A percentile compares a stretch with the other conserved stretches of the same genome.
Conservation (phyloP, 2,888 invertebrate species). For the Eumacrocentrus americanus region DNA sequence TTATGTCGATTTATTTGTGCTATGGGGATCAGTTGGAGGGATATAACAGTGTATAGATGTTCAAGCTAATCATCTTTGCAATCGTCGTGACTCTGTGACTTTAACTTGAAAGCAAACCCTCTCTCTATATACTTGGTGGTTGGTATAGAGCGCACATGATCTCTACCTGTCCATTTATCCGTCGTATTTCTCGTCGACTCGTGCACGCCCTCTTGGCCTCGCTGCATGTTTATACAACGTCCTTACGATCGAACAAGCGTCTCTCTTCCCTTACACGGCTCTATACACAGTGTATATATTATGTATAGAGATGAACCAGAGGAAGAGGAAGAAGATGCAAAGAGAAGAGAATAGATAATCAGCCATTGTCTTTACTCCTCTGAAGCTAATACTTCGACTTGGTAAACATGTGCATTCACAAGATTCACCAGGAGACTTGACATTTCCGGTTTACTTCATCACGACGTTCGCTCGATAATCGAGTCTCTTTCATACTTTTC, state of each 20-base stretch:
- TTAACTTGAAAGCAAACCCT: background rate
- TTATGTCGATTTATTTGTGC: background rate
- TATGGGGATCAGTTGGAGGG: background rate
- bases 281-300: background rate
- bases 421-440: background rate
- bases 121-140: background rate
- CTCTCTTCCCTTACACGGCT: constrained; percentile 45
- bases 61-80: background rate
- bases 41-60: background rate
- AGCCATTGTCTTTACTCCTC: constrained; percentile 52
- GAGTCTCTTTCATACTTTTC: too few species aligned
- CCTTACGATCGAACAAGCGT: constrained; percentile 44
- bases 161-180: constrained; percentile 13
- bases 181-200: background rate
- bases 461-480: background rate
- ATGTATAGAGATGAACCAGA: too few species aligned
- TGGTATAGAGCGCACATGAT: background rate
- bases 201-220: constrained; percentile 2
- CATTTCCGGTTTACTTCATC: background rate
- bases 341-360: constrained; percentile 49
- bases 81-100: constrained; percentile 1
- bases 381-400: constrained; percentile 42
- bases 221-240: constrained; percentile 45
- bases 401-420: constrained; percentile 41
- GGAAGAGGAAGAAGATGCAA: constrained; percentile 19